Evolutionary conservation across 2,113 vertebrate species (phyloP), one percentile per base, ranked within the genome.

Genomic region (Sinosuthora webbiana): DNA sequence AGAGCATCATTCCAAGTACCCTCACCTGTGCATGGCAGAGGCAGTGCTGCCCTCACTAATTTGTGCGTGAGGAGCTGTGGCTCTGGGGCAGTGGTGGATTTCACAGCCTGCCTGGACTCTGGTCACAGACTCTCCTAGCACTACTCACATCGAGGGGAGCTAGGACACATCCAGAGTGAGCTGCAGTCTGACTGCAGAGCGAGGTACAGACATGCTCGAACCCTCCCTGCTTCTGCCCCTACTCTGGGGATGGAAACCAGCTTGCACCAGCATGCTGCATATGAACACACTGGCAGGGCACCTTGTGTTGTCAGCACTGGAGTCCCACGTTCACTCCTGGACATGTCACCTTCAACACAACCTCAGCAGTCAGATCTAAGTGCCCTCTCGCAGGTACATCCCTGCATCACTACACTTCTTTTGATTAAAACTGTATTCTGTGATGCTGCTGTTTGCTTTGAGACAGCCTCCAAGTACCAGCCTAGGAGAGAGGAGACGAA

Each of bases 321-420:
- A 74, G 42, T 27, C 10, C 62, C 52, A 60, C 3, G 0, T 55
- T 82, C 90, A 19, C 15, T 91, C 50, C 76, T 39, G 69, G 92
- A 56, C 64, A 21, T 2, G 35, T 84, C 92, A 91, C 87, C 83
- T 92, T 94, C 96, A 93, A 39, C 42, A 33, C 39, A 76, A 55
- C 55, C 71, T 86, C 88, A 53, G 85, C 88, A 89, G 80, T 41
- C 79, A 74, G 59, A 80, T 42, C 57, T 22, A 62, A 90, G 59
- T 33, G 59, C 37, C 82, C 60, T 77, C 89, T 70, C 18, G 4
- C 28, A 75, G 57, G 44, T 57, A 63, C 52, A 53, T 91, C 71
- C 39, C 78, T 52, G 62, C 89, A 49, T 63, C 55, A 5, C 71
- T 62, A 83, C 83, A 42, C n/a, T 90, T 90, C 90, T 92, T 77